Conservation (phyloP, 2,888 invertebrate genomes). For the Schizotus pectinicornis region DNA sequence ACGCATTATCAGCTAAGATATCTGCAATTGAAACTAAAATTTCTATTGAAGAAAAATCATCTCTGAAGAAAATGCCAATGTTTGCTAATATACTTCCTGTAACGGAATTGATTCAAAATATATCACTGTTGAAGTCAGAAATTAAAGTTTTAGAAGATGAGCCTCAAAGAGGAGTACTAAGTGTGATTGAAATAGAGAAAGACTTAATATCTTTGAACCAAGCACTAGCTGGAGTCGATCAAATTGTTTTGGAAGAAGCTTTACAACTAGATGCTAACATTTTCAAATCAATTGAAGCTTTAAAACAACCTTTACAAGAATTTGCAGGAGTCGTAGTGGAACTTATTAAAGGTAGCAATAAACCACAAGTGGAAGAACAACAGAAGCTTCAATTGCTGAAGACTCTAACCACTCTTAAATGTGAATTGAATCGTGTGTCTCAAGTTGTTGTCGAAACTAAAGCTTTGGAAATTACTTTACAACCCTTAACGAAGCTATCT, state of each 20-base stretch:
- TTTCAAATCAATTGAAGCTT: background rate
- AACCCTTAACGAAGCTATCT: too few species aligned
- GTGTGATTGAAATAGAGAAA: constrained; percentile 29
- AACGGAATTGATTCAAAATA: constrained; percentile 11
- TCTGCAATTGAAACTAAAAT: constrained; percentile 10
- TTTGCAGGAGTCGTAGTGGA: constrained; percentile 4
- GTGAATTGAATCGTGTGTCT: constrained; percentile 3
- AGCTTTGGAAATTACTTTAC: too few species aligned
- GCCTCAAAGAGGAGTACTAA: constrained; percentile 33
- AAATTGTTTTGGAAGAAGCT: background rate
- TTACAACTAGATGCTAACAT: background rate
- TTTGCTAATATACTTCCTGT: constrained; percentile 1
- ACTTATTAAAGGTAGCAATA: constrained; percentile 4
- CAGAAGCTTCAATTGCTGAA: constrained; percentile 17
- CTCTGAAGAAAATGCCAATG: background rate
- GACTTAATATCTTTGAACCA: constrained; percentile 2
- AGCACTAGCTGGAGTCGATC: background rate
- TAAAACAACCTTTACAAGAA: constrained; percentile 12
- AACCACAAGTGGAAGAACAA: constrained; percentile 17
- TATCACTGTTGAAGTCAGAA: background rate
- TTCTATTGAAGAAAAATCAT: background rate
- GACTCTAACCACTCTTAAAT: constrained; percentile 28
- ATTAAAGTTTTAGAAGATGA: background rate
- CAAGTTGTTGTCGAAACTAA: background rate
- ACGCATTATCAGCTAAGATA: constrained; percentile 24